These are phyloP conservation scores for Zeuzera pyrina DNA, from an alignment of 2,888 invertebrate genomes.

Conservation along the genomic window DNA sequence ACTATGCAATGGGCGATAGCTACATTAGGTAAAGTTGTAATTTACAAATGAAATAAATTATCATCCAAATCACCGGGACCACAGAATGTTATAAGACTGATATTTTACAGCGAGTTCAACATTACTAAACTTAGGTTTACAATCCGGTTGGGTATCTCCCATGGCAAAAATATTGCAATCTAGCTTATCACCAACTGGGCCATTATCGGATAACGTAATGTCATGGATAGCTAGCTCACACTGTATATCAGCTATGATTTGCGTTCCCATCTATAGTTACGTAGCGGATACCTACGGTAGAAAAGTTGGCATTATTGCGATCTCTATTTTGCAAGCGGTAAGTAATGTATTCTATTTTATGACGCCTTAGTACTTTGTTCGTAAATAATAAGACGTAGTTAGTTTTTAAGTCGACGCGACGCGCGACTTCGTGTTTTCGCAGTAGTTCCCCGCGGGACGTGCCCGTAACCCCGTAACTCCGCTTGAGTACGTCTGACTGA, in stretches of 20 bases:
- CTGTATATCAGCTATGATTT: constrained; percentile 43
- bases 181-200: constrained; percentile 32
- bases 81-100: not conserved
- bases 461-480: too few relatives aligned
- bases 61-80: too few relatives aligned
- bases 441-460: too few relatives aligned
- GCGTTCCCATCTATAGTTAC: constrained; percentile 51
- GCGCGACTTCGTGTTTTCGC: too few relatives aligned
- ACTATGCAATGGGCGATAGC: too few relatives aligned
- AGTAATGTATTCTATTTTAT: too few relatives aligned
- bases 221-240: constrained; percentile 57
- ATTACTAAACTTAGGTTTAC: constrained; percentile 48
- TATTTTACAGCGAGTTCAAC: constrained; percentile 47
- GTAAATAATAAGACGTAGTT: too few relatives aligned
- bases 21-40: too few relatives aligned
- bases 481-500: too few relatives aligned
- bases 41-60: too few relatives aligned
- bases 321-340: constrained; percentile 57
- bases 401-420: too few relatives aligned
- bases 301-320: constrained; percentile 46
- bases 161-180: constrained; percentile 46
- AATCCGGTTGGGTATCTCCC: constrained; percentile 59
- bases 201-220: constrained; percentile 42
- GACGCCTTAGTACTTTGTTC: too few relatives aligned
- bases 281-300: constrained; percentile 52